These are phyloP conservation scores for Drosophila erecta DNA, from an alignment of 1,140 invertebrate species.

Conservation along the genomic window DNA sequence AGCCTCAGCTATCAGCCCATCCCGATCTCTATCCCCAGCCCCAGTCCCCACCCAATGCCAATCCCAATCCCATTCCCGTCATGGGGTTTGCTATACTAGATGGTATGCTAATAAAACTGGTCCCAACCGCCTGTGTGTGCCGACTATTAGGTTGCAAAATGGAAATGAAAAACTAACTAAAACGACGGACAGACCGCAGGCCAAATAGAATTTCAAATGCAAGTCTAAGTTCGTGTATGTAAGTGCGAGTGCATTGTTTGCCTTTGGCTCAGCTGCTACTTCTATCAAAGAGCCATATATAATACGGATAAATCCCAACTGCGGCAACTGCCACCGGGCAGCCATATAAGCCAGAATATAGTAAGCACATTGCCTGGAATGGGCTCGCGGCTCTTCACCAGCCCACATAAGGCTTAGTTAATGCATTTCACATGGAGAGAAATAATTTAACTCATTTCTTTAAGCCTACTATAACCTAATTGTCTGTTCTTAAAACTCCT, in stretches of 20 bases:
- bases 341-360: slow-evolving; percentile 37
- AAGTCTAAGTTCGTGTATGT: slow-evolving; percentile 32
- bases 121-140: slow-evolving; percentile 41
- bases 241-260: slow-evolving; percentile 42
- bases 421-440: slow-evolving; percentile 2
- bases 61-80: slow-evolving; percentile 8
- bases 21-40: neutral
- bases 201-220: slow-evolving; percentile 53
- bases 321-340: slow-evolving; percentile 30
- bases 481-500: neutral
- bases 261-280: slow-evolving; percentile 14
- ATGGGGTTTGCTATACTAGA: slow-evolving; percentile 34
- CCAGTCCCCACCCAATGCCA: neutral
- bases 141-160: slow-evolving; percentile 56
- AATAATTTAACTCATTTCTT: neutral
- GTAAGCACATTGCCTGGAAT: slow-evolving; percentile 10
- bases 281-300: slow-evolving; percentile 22
- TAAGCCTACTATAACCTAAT: no score
- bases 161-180: slow-evolving; percentile 48
- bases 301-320: slow-evolving; percentile 41
- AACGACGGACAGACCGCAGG: slow-evolving; percentile 34
- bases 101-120: slow-evolving; percentile 53
- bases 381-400: slow-evolving; percentile 3
- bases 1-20: neutral
- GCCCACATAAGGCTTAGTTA: slow-evolving; percentile 9